Base-by-base conservation (phyloP, 2,113 vertebrate species). In the Ammodytes dubius region DNA sequence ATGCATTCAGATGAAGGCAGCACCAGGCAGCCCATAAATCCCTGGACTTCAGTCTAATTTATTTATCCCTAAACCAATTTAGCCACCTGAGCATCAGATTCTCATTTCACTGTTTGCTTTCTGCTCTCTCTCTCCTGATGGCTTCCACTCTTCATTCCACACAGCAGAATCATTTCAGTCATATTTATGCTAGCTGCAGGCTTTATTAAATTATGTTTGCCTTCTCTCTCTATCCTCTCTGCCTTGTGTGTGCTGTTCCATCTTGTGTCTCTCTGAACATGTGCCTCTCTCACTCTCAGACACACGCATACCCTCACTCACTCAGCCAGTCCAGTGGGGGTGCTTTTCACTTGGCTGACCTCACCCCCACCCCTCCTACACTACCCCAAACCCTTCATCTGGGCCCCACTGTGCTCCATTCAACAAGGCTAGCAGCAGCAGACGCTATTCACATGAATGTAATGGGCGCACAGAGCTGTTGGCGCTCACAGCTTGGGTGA, bases 401-500 rank as follows among this genome's bases (percentile, higher is more conserved):
- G 90, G 86, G 89, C 89, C 92, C 86, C 88, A 54, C 27, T 70
- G 54, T 4, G 4, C 72, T 73, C 80, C 61, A 88, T 92, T 94
- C 87, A 90, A 69, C 71, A 13, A 27, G 83, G 66, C 89, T 74
- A 74, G 50, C 91, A 91, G 90, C 76, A 74, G 50, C 91, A 91
- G 90, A 93, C 91, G 91, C 85, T 88, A 73, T 89, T 93, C 81
- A 85, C 68, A 88, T 87, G 80, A 88, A 85, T 78, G 46, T 61
- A 61, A 57, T 83, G 66, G 77, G 81, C 82, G 81, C 58, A 70
- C 58, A 70, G 77, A 82, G 82, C 87, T 90, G 72, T 82, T 81
- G 63, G 58, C 70, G 47, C 77, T 82, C 69, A 11, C 75, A 82
- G 82, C 77, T 56, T 84, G 64, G 37, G 73, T 65, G 54, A 71